Percentiles rank a stretch among this genome's conserved stretches.
Evolutionary conservation across 2,888 invertebrate species (phyloP).

Genomic region (Acanthosepion pharaonis): DNA sequence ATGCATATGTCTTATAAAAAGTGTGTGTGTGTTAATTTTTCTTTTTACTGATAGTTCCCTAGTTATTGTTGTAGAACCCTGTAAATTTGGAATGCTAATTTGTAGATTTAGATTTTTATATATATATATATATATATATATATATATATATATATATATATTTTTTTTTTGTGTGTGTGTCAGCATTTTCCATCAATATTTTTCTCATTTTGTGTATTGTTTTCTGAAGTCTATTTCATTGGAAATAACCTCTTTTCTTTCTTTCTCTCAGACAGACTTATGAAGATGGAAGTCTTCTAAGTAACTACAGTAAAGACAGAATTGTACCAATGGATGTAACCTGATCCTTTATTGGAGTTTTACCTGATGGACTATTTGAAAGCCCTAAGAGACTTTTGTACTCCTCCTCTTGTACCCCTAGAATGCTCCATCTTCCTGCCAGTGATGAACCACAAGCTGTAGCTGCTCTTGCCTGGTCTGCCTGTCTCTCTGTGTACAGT

Average conservation of each 20-base stretch:
- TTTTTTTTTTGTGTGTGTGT: no score
- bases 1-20: no score
- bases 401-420: conserved; percentile 40
- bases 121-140: no score
- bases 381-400: conserved; percentile 40
- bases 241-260: not conserved
- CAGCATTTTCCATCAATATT: no score
- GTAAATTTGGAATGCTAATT: no score
- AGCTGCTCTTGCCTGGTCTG: conserved; percentile 47
- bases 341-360: conserved; percentile 54
- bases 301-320: conserved; percentile 62
- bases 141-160: no score
- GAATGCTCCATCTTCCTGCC: conserved; percentile 47
- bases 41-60: no score
- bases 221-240: not conserved
- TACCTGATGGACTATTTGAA: conserved; percentile 38
- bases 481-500: conserved; percentile 47
- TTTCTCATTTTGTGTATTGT: no score
- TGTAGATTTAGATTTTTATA: no score
- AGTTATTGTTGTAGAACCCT: no score
- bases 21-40: no score
- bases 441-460: conserved; percentile 46
- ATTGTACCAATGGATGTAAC: conserved; percentile 69
- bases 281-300: conserved; percentile 62
- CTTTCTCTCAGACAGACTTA: conserved; percentile 63